A percentile compares a stretch with the other conserved stretches of the same genome.
phyloP scores from a whole-genome alignment of 2,888 invertebrate species.

The Trachelus iudaicus region DNA sequence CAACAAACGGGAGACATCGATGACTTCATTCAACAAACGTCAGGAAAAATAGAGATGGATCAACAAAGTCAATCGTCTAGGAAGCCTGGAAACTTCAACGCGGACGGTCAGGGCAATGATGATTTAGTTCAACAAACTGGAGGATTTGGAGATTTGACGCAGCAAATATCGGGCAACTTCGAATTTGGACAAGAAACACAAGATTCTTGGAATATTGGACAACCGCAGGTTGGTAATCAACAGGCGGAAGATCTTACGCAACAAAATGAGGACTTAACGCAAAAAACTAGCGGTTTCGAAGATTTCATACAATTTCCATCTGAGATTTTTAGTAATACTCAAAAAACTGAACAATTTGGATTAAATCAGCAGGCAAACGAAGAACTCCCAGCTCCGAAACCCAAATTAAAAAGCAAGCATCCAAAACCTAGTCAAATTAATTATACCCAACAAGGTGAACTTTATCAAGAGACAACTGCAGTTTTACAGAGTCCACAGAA shows the following conservation, averaged over 20 bases:
- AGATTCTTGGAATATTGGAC: conserved; percentile 3
- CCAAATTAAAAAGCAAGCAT: neutral
- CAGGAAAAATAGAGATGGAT: conserved; percentile 24
- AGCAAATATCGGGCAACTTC: conserved; percentile 16
- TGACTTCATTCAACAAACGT: conserved; percentile 29
- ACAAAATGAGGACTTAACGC: conserved; percentile 45
- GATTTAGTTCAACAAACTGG: conserved; percentile 26
- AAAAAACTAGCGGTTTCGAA: conserved; percentile 24
- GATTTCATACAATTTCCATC: conserved; percentile 18
- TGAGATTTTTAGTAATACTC: conserved; percentile 6
- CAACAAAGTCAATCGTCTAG: conserved; percentile 52
- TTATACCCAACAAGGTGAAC: neutral
- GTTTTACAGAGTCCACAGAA: neutral
- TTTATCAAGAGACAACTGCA: neutral
- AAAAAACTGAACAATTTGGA: conserved; percentile 22
- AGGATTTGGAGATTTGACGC: conserved; percentile 26
- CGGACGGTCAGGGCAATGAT: conserved; percentile 20
- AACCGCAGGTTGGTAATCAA: conserved; percentile 21
- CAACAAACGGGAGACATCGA: conserved; percentile 28
- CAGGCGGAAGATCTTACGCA: conserved; percentile 35
- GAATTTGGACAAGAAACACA: conserved; percentile 21
- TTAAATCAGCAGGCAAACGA: neutral
- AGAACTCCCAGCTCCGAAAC: conserved; percentile 1
- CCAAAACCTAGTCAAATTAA: neutral
- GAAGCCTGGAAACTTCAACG: conserved; percentile 43